Evolutionary conservation across 2,113 vertebrate genomes (phyloP).

Genomic region (Ramphastos sulfuratus): DNA sequence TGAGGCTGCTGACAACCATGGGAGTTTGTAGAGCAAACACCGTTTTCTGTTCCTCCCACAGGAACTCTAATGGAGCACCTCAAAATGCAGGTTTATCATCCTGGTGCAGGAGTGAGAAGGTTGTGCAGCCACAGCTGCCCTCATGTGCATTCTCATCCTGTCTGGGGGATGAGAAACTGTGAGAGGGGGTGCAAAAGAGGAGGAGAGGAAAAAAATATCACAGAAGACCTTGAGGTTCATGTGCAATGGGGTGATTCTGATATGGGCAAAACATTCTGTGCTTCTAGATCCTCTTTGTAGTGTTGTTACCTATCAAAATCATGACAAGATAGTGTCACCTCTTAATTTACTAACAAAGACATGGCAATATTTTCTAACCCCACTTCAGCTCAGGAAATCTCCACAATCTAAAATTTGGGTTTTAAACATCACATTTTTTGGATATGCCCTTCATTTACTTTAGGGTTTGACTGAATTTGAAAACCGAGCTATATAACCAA

Average conservation of each 20-base stretch:
- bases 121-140: background rate
- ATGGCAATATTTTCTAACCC: background rate
- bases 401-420: background rate
- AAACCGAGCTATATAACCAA: background rate
- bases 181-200: background rate
- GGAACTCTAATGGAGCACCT: background rate
- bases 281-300: background rate
- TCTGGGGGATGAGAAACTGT: background rate
- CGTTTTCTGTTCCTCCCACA: background rate
- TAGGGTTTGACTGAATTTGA: background rate
- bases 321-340: background rate
- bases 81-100: background rate
- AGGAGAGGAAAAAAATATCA: background rate
- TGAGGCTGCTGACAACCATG: background rate
- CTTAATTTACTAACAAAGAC: background rate
- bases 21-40: background rate
- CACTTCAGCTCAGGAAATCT: background rate
- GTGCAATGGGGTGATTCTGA: background rate
- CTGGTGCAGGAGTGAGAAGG: background rate
- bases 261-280: background rate
- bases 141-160: background rate
- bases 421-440: background rate
- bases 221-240: background rate
- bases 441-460: background rate
- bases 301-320: background rate